These are phyloP conservation scores for Latrodectus elegans DNA, from an alignment of 2,888 invertebrate genomes.

Conservation along the genomic window DNA sequence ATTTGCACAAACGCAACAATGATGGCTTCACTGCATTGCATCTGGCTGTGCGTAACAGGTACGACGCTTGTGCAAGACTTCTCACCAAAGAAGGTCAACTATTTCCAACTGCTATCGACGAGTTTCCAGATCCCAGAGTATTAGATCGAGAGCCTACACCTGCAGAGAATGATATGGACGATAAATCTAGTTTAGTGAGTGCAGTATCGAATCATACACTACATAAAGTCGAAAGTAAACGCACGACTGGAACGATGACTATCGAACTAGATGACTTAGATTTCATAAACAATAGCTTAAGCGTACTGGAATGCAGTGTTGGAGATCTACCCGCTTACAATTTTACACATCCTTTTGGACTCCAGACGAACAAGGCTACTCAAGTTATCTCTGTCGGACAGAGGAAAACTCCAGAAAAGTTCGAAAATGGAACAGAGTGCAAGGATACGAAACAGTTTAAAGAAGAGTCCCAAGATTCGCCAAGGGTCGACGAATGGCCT, in stretches of 20 bases:
- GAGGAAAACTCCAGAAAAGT: slow-evolving; percentile 1
- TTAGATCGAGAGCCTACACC: slow-evolving; percentile 66
- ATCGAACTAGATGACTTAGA: slow-evolving; percentile 19
- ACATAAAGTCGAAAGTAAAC: slow-evolving; percentile 13
- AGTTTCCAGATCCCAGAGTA: slow-evolving; percentile 65
- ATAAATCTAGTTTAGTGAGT: slow-evolving; percentile 6
- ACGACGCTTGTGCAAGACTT: slow-evolving; percentile 62
- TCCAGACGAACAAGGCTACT: slow-evolving; percentile 52
- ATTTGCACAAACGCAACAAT: slow-evolving; percentile 66
- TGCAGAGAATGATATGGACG: neutral
- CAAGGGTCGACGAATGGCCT: slow-evolving; percentile 55
- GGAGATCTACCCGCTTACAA: slow-evolving; percentile 44
- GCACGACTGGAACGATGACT: slow-evolving; percentile 54
- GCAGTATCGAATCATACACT: slow-evolving; percentile 19
- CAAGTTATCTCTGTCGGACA: slow-evolving; percentile 49
- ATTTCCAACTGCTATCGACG: slow-evolving; percentile 54
- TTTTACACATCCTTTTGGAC: slow-evolving; percentile 57
- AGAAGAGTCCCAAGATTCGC: neutral
- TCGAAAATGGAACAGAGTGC: neutral
- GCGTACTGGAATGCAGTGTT: slow-evolving; percentile 58
- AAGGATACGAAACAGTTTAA: neutral
- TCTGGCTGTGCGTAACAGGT: slow-evolving; percentile 58
- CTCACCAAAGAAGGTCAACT: slow-evolving; percentile 58
- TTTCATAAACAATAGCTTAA: slow-evolving; percentile 18
- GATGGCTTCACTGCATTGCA: slow-evolving; percentile 69